Evolutionary conservation across 2,888 invertebrate species (phyloP).

Genomic region (Megalurothrips usitatus): DNA sequence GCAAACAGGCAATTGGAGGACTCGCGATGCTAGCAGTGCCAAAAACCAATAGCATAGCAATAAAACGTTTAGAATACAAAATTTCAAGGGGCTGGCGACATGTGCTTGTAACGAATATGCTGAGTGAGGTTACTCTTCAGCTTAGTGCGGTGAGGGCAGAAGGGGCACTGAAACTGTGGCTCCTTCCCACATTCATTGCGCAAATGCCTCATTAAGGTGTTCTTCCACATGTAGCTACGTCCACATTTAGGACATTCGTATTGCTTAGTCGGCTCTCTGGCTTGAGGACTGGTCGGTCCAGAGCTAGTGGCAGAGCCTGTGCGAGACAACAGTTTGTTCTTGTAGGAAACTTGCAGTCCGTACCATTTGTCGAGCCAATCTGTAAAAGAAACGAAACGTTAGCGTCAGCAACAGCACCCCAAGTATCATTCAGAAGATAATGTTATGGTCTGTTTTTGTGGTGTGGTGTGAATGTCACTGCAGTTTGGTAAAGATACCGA

Average conservation of each 20-base stretch:
- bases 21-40: too few species aligned
- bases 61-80: too few species aligned
- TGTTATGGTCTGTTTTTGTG: too few species aligned
- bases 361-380: conserved; percentile 15
- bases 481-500: too few species aligned
- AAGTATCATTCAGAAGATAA: too few species aligned
- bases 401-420: not conserved
- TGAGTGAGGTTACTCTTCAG: conserved; percentile 32
- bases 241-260: conserved; percentile 41
- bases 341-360: not conserved
- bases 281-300: not conserved
- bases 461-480: too few species aligned
- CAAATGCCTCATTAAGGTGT: conserved; percentile 45
- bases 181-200: conserved; percentile 44
- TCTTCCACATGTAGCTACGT: conserved; percentile 45
- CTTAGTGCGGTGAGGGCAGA: conserved; percentile 40
- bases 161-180: conserved; percentile 45
- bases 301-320: not conserved
- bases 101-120: conserved; percentile 32
- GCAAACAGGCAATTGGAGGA: too few species aligned
- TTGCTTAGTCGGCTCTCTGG: not conserved
- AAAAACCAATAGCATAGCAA: too few species aligned
- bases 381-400: not conserved
- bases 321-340: not conserved
- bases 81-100: conserved; percentile 20